These are phyloP conservation scores for Lasioglossum albipes DNA, from an alignment of 1,140 invertebrate genomes.

Conservation along the genomic window DNA sequence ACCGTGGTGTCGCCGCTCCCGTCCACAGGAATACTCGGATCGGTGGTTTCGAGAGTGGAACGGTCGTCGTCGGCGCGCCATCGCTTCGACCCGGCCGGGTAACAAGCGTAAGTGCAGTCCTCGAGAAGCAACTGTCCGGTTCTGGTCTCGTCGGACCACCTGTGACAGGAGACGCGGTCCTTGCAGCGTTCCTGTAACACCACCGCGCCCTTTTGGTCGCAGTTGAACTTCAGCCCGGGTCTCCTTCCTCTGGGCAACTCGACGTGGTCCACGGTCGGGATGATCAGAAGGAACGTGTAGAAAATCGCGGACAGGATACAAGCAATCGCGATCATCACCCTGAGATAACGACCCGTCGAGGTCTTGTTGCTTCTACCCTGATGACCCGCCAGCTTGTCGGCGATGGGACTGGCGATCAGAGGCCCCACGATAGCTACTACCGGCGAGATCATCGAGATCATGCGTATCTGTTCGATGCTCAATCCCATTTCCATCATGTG, in stretches of 20 bases:
- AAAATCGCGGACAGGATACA: conserved; percentile 85
- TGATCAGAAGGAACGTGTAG: conserved; percentile 84
- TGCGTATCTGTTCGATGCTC: conserved; percentile 84
- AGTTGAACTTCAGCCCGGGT: conserved; percentile 85
- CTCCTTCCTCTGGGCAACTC: conserved; percentile 78
- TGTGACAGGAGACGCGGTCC: conserved; percentile 82
- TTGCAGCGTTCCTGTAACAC: conserved; percentile 86
- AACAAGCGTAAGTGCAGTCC: conserved; percentile 83
- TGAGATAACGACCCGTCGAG: conserved; percentile 81
- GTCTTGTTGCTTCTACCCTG: conserved; percentile 73
- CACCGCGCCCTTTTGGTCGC: conserved; percentile 83
- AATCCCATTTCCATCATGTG: conserved; percentile 87
- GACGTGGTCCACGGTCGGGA: conserved; percentile 83
- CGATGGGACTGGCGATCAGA: conserved; percentile 84
- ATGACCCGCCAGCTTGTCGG: conserved; percentile 81
- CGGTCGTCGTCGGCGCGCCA: conserved; percentile 24
- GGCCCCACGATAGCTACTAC: conserved; percentile 86
- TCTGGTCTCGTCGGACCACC: conserved; percentile 82
- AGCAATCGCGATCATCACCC: conserved; percentile 85
- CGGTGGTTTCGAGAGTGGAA: conserved; percentile 10
- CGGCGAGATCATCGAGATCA: conserved; percentile 87
- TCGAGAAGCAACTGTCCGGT: conserved; percentile 79
- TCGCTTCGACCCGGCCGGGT: conserved; percentile 55
- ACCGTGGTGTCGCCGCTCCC: conserved; percentile 69
- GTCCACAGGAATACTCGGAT: conserved; percentile 8